A percentile compares a stretch with the other conserved stretches of the same genome.
These are phyloP conservation scores for Choloepus hoffmanni DNA, from an alignment of 2,113 vertebrate genomes.

Conservation along the genomic window DNA sequence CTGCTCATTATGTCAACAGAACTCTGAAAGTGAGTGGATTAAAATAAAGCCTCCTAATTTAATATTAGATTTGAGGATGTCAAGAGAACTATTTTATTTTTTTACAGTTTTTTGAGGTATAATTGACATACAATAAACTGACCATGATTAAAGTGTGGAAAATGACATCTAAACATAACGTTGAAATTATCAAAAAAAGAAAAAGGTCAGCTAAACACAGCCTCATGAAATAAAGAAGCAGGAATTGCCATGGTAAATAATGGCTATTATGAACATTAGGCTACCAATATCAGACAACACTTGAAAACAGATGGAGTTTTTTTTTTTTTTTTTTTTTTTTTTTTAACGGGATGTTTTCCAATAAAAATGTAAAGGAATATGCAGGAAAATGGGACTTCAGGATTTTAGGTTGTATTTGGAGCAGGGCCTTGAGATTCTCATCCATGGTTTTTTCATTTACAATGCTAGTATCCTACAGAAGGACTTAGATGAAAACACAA, in stretches of 20 bases:
- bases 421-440: neutral
- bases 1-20: neutral
- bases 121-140: neutral
- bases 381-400: neutral
- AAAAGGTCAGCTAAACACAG: neutral
- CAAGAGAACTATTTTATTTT: neutral
- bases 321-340: neutral
- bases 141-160: neutral
- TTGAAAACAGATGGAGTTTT: neutral
- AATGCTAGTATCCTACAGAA: neutral
- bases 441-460: neutral
- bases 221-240: constrained; percentile 3
- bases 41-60: neutral
- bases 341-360: neutral
- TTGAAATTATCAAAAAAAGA: neutral
- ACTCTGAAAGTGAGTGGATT: neutral
- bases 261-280: neutral
- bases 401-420: neutral
- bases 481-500: neutral
- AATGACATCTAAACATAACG: neutral
- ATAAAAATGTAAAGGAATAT: neutral
- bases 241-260: too few species aligned
- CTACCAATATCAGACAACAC: neutral
- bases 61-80: neutral
- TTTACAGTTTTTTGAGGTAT: neutral